Base-by-base conservation (phyloP, 2,113 vertebrate species). In the Fregetta grallaria region DNA sequence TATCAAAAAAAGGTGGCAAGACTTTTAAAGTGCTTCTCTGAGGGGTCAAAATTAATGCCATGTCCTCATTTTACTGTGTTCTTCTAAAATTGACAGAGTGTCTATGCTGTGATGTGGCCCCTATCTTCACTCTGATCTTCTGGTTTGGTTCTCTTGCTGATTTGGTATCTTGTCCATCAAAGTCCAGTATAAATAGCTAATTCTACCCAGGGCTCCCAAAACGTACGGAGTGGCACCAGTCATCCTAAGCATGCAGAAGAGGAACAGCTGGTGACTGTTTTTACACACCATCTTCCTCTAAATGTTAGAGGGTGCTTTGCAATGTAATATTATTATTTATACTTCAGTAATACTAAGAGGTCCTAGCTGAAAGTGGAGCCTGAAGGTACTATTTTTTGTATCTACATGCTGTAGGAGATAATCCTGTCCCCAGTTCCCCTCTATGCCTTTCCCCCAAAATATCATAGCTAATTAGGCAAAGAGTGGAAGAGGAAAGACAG, bases 231-330 rank as follows among this genome's bases (percentile, higher is more conserved):
- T 77, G 76, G 83, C 56, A 93, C 53, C 94, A 94, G 66, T 56
- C 8, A 5, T 93, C 66, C 80, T 61, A 82, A 79, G 62, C 58
- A 90, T 44, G 81, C 61, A 83, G 87, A 47, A 67, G 83, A 83
- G 32, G 74, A 90, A 79, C 93, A 95, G 88, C 93, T 96, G 92
- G 17, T 92, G 67, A 17, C 85, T 83, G 34, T 77, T 95, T 96
- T 95, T 88, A 59, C 26, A 58, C 78, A 79, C 15, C 59, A 11
- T 70, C 45, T 82, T 85, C 30, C 53, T 44, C 45, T 85, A 79
- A 80, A 88, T 77, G 40, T 82, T 95, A 45, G 29, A 61, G 58
- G 10, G 3, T 56, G 20, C 17, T 92, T 90, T 79, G 81, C 83
- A 79, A 76, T 74, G 42, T 44, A 83, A 47, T 89, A 49, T 52